Evolutionary conservation across 2,113 vertebrate species (phyloP).

Genomic region (Callionymus lyra): DNA sequence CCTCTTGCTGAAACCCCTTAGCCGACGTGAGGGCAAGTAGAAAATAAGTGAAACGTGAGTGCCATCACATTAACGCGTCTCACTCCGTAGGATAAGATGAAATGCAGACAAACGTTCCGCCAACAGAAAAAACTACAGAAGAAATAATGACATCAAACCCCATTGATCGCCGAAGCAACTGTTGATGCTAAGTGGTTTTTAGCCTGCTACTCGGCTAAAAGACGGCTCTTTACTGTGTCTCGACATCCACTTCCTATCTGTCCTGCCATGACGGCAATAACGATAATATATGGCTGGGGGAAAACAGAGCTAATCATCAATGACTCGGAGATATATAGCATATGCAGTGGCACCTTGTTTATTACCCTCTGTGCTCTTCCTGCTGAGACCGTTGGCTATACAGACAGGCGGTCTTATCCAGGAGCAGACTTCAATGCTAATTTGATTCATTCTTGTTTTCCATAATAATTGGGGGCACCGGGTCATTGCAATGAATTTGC

Average conservation of each 20-base stretch:
- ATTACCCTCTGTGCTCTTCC: conserved; percentile 48
- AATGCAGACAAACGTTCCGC: too few species aligned
- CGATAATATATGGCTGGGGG: conserved; percentile 70
- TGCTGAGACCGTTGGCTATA: conserved; percentile 36
- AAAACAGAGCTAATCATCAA: conserved; percentile 72
- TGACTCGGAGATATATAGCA: conserved; percentile 72
- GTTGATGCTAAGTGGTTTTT: conserved; percentile 55
- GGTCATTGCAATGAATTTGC: conserved; percentile 60
- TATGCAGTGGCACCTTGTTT: conserved; percentile 63
- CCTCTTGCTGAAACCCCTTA: too few species aligned
- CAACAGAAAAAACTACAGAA: too few species aligned
- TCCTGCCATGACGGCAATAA: conserved; percentile 62
- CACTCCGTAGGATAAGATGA: too few species aligned
- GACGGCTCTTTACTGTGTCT: conserved; percentile 61
- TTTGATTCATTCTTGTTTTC: conserved; percentile 68
- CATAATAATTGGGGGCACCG: conserved; percentile 66
- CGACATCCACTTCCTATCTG: conserved; percentile 66
- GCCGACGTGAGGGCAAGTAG: too few species aligned
- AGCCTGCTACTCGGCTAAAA: conserved; percentile 63
- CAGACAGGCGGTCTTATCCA: conserved; percentile 38
- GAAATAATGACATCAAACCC: too few species aligned
- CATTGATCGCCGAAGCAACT: too few species aligned
- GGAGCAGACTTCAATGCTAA: conserved; percentile 57
- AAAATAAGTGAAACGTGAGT: too few species aligned
- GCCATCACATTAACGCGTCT: too few species aligned